Evolutionary conservation across 92 coral and sea anemone species (phyloP), one percentile per base, ranked within the genome.

Genomic region (Paramuricea clavata): DNA sequence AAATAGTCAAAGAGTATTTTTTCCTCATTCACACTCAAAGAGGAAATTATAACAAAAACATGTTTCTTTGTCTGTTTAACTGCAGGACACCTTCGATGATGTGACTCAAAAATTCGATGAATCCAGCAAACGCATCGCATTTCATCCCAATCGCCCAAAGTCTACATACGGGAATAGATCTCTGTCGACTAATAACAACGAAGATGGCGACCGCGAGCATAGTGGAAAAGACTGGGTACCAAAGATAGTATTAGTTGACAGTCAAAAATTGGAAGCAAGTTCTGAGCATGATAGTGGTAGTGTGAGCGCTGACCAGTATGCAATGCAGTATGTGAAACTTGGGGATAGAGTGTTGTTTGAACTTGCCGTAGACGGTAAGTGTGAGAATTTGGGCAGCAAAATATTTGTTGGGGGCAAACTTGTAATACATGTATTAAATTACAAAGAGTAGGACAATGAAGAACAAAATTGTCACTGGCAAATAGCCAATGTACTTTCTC

Each of bases 281-380:
- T 85, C 88, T 64, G 82, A 85, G 19, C 81, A 87, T 74, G 86
- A 85, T 16, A 80, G 74, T 43, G 85, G 93, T 72, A 95, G 94
- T 60, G 94, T 93, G 76, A 91, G 88, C 57, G 98, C 95, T 76
- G 99, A 94, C 67, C 85, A 93, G 50, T 69, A 90, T 60, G 94
- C 90, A 16, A 84, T 93, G 64, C 83, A 92, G 36, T 87, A 89
- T 52, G 99, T 97, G 16, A 92, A 97, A 27, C 87, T 90, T 54
- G 99, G 99, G 16, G 99, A 97, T 83, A 85, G 92, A 15, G 99
- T 97, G 28, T 83, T 97, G 92, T 90, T 97, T 70, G 98, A 97
- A 81, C 90, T 95, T 41, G 86, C 91, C 73, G 76, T 93, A 2
- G 91, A 87, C 11, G 99, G 99, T 97, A 57, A 76, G 93, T 7